A percentile compares a stretch with the other conserved stretches of the same genome.
Conservation (phyloP, 2,888 invertebrate species). For the Rhagonycha lutea region DNA sequence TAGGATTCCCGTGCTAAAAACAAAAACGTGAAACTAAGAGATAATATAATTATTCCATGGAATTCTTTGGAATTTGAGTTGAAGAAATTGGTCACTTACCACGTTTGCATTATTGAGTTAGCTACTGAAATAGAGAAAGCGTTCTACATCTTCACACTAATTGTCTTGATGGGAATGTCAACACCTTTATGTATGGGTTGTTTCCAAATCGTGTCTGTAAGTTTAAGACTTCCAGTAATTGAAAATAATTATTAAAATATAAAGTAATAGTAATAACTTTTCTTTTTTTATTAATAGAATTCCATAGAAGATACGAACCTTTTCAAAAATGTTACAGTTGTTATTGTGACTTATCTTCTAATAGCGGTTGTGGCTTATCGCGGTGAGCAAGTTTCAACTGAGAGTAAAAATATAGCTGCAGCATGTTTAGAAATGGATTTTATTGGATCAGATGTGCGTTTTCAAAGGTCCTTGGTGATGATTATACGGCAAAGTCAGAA, state of each 20-base stretch:
- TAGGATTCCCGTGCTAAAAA: not conserved
- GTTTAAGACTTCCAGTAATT: not conserved
- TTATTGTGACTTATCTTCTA: not conserved
- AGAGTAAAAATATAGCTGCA: not conserved
- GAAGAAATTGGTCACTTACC: not conserved
- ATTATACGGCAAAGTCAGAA: not conserved
- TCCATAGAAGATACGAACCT: not conserved
- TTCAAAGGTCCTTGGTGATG: not conserved
- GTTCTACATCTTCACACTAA: not conserved
- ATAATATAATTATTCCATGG: not conserved
- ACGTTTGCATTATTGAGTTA: not conserved
- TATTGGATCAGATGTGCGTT: not conserved
- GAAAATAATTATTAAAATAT: too few species aligned
- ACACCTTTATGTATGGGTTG: not conserved
- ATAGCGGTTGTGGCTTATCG: not conserved
- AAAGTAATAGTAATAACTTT: too few species aligned
- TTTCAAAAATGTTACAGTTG: not conserved
- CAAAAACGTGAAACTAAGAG: not conserved
- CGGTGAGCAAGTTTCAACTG: not conserved
- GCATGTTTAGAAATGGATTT: not conserved
- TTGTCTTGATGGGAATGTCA: not conserved
- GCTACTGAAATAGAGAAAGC: not conserved
- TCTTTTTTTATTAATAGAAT: not conserved
- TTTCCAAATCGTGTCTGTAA: not conserved
- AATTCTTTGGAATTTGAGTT: not conserved